Conservation (phyloP, 2,113 vertebrate species). For the Pan troglodytes region NHGRI_mPanTro3-v2.1_pri NC_086015.1:173434001-173434500, state of each 20-base stretch:
- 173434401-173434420: conserved; percentile 97
- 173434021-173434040: not conserved
- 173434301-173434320: conserved; percentile 92
- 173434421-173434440: conserved; percentile 98
- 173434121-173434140: not conserved
- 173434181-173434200: not conserved
- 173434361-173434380: conserved; percentile 97
- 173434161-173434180: conserved; percentile 16
- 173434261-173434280: not conserved
- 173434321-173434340: conserved; percentile 94
- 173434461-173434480: conserved; percentile 99
- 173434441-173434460: conserved; percentile 99
- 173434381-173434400: conserved; percentile 98
- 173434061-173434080: not conserved
- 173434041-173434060: not conserved
- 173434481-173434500: conserved; percentile 87
- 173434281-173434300: conserved; percentile 29
- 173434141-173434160: not conserved
- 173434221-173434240: not conserved
- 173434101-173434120: not conserved
- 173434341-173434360: conserved; percentile 96
- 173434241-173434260: conserved; percentile 13
- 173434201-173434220: conserved; percentile 26
- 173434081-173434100: not conserved
- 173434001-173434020: not conserved